These are phyloP conservation scores for Mionectes macconnelli DNA, from an alignment of 2,113 vertebrate species.

Conservation along the genomic window DNA sequence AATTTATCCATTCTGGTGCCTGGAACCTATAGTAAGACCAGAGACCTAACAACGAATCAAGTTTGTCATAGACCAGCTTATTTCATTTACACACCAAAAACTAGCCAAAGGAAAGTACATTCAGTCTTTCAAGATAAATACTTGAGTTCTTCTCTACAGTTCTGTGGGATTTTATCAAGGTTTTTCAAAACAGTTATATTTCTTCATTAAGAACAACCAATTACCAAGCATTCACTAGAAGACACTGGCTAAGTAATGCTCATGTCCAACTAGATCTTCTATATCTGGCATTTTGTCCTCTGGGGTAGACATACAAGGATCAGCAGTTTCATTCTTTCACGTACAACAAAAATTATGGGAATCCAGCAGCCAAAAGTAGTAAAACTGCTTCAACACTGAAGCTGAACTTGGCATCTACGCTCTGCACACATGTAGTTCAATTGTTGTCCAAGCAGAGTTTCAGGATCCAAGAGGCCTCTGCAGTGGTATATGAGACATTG, in stretches of 20 bases:
- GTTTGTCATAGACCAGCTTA: not conserved
- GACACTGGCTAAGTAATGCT: not conserved
- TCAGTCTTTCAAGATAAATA: not conserved
- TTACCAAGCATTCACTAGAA: not conserved
- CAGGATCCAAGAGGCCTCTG: constrained; percentile 54
- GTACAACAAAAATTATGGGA: constrained; percentile 33
- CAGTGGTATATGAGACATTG: not conserved
- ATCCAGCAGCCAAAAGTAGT: constrained; percentile 55
- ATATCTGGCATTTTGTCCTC: constrained; percentile 30
- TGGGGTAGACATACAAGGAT: constrained; percentile 29
- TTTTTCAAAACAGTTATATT: not conserved
- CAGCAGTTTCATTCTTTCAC: constrained; percentile 59
- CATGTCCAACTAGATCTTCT: not conserved
- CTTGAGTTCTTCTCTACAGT: not conserved
- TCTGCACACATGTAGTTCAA: constrained; percentile 25
- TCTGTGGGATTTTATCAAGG: not conserved
- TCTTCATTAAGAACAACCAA: not conserved
- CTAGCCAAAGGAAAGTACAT: not conserved
- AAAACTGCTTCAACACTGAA: constrained; percentile 44
- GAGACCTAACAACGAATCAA: not conserved
- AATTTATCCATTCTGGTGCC: not conserved
- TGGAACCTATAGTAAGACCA: not conserved
- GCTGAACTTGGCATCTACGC: constrained; percentile 17
- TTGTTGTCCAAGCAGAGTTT: constrained; percentile 9
- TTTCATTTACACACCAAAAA: not conserved